Conservation (phyloP, 2,888 invertebrate species). For the Mongoloraphidia duomilia region DNA sequence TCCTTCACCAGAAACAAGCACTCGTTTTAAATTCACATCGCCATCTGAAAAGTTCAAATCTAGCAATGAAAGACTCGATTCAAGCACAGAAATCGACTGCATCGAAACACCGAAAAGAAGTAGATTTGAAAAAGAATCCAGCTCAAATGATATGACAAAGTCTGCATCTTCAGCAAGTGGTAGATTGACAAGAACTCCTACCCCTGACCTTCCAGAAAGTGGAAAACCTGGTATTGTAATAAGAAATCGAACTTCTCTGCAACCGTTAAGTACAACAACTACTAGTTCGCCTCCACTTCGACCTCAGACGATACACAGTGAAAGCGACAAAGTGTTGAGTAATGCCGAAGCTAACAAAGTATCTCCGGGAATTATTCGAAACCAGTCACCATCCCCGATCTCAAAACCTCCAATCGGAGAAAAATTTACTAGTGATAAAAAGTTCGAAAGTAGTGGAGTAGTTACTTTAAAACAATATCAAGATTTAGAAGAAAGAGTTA, state of each 20-base stretch:
- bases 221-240: conserved; percentile 15
- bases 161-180: conserved; percentile 17
- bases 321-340: conserved; percentile 10
- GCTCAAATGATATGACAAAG: conserved; percentile 21
- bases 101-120: conserved; percentile 28
- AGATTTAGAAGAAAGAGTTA: conserved; percentile 31
- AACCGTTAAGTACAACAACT: not conserved
- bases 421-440: not conserved
- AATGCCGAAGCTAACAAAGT: conserved; percentile 3
- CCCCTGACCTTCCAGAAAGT: conserved; percentile 19
- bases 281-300: conserved; percentile 6
- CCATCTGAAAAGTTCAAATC: conserved; percentile 17
- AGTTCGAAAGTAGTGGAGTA: conserved; percentile 6
- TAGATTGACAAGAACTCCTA: conserved; percentile 19
- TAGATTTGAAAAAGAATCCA: conserved; percentile 15
- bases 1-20: conserved; percentile 22
- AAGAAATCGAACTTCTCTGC: not conserved
- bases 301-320: conserved; percentile 17
- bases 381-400: conserved; percentile 8
- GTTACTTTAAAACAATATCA: conserved; percentile 22
- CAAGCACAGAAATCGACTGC: conserved; percentile 27
- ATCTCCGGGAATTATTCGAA: conserved; percentile 7
- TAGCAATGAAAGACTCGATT: conserved; percentile 24
- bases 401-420: conserved; percentile 8
- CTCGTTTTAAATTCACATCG: conserved; percentile 17